Percentiles rank a stretch among this genome's conserved stretches.
phyloP scores from a whole-genome alignment of 2,888 invertebrate genomes.

The Seladonia tumulorum region DNA sequence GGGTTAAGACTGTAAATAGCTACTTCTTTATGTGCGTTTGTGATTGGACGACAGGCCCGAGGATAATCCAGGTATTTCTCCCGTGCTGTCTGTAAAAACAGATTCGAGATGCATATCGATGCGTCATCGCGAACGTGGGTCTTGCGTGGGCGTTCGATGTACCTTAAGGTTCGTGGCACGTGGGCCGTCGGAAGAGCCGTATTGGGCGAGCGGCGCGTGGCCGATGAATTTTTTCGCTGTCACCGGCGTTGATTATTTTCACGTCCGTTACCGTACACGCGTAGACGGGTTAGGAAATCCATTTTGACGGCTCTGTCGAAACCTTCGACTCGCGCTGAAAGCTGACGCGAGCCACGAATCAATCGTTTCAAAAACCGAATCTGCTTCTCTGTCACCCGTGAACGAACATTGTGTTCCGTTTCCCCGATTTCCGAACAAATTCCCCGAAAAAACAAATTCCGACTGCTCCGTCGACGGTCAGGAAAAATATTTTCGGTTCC shows the following conservation, averaged over 20 bases:
- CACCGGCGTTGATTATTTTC: slow-evolving; percentile 42
- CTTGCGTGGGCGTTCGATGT: slow-evolving; percentile 62
- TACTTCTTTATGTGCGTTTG: not conserved
- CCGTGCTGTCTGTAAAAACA: slow-evolving; percentile 59
- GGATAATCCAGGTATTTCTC: slow-evolving; percentile 29
- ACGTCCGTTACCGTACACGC: slow-evolving; percentile 26
- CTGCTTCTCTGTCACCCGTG: not conserved
- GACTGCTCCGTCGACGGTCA: no score
- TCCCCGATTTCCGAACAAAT: not conserved
- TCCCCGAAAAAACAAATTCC: not conserved
- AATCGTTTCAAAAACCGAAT: not conserved
- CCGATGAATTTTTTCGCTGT: slow-evolving; percentile 39
- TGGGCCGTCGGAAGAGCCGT: slow-evolving; percentile 50
- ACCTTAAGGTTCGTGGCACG: slow-evolving; percentile 52
- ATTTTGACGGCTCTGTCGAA: slow-evolving; percentile 30
- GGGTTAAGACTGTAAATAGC: no score
- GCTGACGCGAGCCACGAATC: not conserved
- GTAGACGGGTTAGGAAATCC: slow-evolving; percentile 6
- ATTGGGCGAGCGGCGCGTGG: slow-evolving; percentile 60
- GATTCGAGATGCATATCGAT: slow-evolving; percentile 64
- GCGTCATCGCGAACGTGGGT: slow-evolving; percentile 69
- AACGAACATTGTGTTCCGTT: not conserved
- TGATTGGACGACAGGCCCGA: not conserved
- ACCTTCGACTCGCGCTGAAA: not conserved
- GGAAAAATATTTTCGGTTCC: not conserved